Base-by-base conservation (phyloP, 1,140 invertebrate genomes). In the Drosophila arawakana region DNA sequence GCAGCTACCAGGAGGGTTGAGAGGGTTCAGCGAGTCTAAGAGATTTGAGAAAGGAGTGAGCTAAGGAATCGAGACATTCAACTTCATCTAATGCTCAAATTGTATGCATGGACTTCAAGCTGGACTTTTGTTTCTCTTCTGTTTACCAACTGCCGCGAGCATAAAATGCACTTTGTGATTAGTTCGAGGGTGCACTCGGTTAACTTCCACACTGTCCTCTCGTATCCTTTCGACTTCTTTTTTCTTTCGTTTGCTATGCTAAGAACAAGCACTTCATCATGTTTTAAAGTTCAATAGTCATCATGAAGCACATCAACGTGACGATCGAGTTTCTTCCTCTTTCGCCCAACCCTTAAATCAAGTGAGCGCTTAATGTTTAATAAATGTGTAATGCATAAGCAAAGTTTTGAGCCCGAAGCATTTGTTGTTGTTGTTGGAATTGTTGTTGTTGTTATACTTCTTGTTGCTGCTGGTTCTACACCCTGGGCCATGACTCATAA, bases 141-240 rank as follows among this genome's bases (percentile, higher is more conserved):
- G 75, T 86, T 88, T 86, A 83, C 82, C 83, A 88, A 86, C 83
- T 80, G 84, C 83, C 83, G 83, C 84, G 67, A 83, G 83, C 83
- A 73, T 75, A 86, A 86, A 86, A 89, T 86, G 83, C 83, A 86
- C 83, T 86, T 86, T 86, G 83, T 86, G 83, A 86, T 86, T 86
- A 86, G 83, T 86, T 88, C 76, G 80, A 88, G 83, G 84, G 83
- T 82, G 82, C 76, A 60, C 62, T 76, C 49, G 67, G 55, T 65
- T 15, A 50, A 49, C 68, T 43, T 43, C 58, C 35, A 37, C 39
- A 25, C 54, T 37, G 25, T 55, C 37, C 57, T 55, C 10, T 41
- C 15, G 25, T 5, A 4, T 30, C 6, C 35, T 35, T 18, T 60
- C 54, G n/a, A 9, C n/a, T 30, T 2, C 37, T 50, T 11, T 55